A percentile compares a stretch with the other conserved stretches of the same genome.
Evolutionary conservation across 2,113 vertebrate genomes (phyloP).

Genomic region (Cheirogaleus medius): DNA sequence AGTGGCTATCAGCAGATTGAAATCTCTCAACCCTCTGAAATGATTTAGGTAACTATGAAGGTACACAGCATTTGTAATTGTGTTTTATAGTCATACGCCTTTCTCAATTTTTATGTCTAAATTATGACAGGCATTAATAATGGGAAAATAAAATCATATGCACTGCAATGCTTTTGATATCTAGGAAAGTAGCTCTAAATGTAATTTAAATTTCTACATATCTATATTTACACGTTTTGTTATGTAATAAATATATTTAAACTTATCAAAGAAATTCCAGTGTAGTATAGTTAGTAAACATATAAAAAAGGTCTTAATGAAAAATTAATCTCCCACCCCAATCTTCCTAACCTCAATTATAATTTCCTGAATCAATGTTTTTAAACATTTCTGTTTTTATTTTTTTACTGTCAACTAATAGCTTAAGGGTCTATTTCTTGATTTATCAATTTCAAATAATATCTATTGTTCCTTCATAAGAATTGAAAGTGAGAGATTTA

Average conservation of each 20-base stretch:
- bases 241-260: not conserved
- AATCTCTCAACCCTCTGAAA: not conserved
- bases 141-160: not conserved
- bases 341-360: not conserved
- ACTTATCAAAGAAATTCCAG: not conserved
- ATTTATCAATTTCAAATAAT: not conserved
- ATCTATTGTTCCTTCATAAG: not conserved
- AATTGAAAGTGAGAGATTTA: not conserved
- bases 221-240: not conserved
- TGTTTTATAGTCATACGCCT: not conserved
- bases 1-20: not conserved
- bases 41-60: not conserved
- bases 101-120: not conserved
- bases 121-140: not conserved
- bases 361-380: not conserved
- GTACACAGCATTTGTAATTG: not conserved
- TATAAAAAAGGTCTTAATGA: not conserved
- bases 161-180: not conserved
- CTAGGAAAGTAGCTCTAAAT: not conserved
- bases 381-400: not conserved
- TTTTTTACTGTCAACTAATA: not conserved
- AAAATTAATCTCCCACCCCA: not conserved
- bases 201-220: not conserved
- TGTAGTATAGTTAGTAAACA: not conserved
- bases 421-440: not conserved